Evolutionary conservation across 2,113 vertebrate species (phyloP).

Genomic region (Balaeniceps rex): DNA sequence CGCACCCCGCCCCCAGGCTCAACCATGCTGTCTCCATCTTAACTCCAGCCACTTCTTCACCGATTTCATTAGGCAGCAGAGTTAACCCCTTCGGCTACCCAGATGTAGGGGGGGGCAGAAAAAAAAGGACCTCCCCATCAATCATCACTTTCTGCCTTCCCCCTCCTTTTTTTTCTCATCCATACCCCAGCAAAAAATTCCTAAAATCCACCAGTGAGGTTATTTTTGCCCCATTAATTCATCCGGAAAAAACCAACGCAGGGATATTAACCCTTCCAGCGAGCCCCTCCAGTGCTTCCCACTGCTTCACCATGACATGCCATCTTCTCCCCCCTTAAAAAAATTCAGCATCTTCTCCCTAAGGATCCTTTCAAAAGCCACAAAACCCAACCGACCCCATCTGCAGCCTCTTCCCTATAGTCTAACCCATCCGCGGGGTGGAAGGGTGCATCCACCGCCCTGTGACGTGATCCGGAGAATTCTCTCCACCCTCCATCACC

Average conservation of each 20-base stretch:
- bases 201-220: not conserved
- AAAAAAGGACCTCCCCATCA: not conserved
- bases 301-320: not conserved
- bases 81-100: not conserved
- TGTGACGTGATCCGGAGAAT: fast-evolving
- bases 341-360: not conserved
- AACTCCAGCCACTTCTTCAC: slow-evolving; percentile 39
- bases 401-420: not conserved
- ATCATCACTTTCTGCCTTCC: not conserved
- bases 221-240: not conserved
- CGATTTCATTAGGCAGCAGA: not conserved
- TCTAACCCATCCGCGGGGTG: not conserved
- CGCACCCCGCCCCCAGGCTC: slow-evolving; percentile 3
- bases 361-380: not conserved
- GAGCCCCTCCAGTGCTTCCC: not conserved
- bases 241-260: not conserved
- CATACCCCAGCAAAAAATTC: not conserved
- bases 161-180: not conserved
- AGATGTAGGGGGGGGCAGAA: too few species aligned
- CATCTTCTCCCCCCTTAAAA: not conserved
- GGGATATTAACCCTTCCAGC: not conserved
- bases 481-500: not conserved
- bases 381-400: not conserved
- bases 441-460: not conserved
- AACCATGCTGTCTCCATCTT: slow-evolving; percentile 47